Evolutionary conservation across 2,113 vertebrate species (phyloP), one percentile per base, ranked within the genome.

Genomic region (Sisor rabdophorus): DNA sequence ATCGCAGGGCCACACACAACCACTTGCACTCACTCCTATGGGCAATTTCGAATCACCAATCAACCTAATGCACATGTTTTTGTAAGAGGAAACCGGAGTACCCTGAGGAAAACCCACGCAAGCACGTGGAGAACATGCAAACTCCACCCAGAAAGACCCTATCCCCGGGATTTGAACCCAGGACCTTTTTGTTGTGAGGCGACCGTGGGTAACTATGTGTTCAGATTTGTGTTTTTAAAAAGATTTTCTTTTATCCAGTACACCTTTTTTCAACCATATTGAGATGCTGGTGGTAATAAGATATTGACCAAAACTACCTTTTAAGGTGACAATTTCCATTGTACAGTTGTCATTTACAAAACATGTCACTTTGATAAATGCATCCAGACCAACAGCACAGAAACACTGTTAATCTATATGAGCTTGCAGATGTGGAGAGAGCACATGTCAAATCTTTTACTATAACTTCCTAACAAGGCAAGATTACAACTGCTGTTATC

Each of bases 401-500:
- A 81, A 61, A 55, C 15, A 30, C 28, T 47, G 75, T 54, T 59
- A 77, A 50, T 61, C 32, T 4, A 11, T 4, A 47, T 15, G 24
- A 60, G 60, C 44, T 65, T 54, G 55, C 16, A 22, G 75, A 77
- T 58, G 65, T 64, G 58, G 26, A 15, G 28, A 70, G n/a, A 78
- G 44, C 48, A 26, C 50, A 36, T 70, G 22, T 73, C 32, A 63
- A 61, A 68, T 77, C 32, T 60, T 60, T 79, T 24, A 77, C 44
- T 67, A 54, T 75, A 77, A 24, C 54, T 50, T 63, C 28, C 76
- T 78, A 59, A 53, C 48, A 54, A 67, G 72, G 58, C 64, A 32
- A 61, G 52, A 82, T 75, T 72, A 76, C 68, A 75, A 78, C 60
- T 32, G 65, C 71, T 48, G 36, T 76, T 74, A 79, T 75, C 73